Conservation (phyloP, 2,888 invertebrate genomes). For the Periphyllus acericola region DNA sequence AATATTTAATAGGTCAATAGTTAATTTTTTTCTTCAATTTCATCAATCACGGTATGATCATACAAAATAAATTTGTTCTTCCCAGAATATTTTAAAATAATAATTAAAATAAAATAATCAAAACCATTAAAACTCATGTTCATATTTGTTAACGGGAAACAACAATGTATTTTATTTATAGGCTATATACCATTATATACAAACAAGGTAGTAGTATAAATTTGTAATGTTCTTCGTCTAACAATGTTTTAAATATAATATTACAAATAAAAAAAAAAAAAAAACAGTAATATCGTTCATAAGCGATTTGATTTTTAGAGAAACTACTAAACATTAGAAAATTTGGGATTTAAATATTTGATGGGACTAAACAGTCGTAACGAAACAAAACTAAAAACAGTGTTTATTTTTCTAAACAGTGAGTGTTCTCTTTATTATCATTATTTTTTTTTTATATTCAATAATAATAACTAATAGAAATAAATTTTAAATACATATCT, state of each 20-base stretch:
- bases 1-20: too few species aligned
- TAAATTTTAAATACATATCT: constrained; percentile 58
- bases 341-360: constrained; percentile 31
- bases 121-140: constrained; percentile 4
- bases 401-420: constrained; percentile 61
- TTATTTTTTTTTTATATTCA: constrained; percentile 56
- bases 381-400: constrained; percentile 46
- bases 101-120: not conserved
- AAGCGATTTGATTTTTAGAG: constrained; percentile 21
- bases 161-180: constrained; percentile 51
- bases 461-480: constrained; percentile 62
- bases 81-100: too few species aligned
- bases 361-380: constrained; percentile 31
- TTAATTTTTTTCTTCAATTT: too few species aligned
- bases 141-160: constrained; percentile 49
- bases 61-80: too few species aligned
- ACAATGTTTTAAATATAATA: constrained; percentile 30
- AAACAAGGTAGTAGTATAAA: constrained; percentile 42
- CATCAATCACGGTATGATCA: too few species aligned
- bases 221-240: constrained; percentile 41
- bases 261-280: constrained; percentile 24
- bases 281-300: constrained; percentile 35
- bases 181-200: constrained; percentile 38
- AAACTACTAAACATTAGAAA: constrained; percentile 33
- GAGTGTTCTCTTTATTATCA: constrained; percentile 59